Conservation (phyloP, 2,113 vertebrate species). For the Oenanthe oenanthe region DNA sequence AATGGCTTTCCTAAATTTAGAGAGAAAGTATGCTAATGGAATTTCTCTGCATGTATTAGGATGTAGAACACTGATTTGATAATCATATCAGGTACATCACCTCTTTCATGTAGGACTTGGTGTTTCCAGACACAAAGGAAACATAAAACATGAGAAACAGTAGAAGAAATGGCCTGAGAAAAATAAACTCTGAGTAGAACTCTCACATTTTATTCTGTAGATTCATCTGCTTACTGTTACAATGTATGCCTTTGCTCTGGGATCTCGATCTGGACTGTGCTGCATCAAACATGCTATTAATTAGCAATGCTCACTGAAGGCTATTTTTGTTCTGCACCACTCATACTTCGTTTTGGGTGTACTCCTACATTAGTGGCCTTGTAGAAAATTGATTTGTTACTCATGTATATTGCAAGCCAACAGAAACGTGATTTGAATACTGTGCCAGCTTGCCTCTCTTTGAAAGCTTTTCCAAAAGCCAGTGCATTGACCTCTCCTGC, state of each 20-base stretch:
- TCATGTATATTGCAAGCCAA: constrained; percentile 57
- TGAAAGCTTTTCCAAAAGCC: background rate
- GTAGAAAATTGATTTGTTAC: constrained; percentile 64
- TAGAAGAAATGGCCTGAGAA: constrained; percentile 16
- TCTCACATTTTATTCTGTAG: constrained; percentile 10
- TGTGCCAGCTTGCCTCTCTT: background rate
- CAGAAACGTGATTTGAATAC: constrained; percentile 44
- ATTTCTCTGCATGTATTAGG: background rate
- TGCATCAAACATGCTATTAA: constrained; percentile 59
- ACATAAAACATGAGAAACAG: background rate
- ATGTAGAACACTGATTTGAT: background rate
- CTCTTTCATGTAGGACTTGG: background rate
- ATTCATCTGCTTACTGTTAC: constrained; percentile 44
- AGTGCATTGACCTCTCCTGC: background rate
- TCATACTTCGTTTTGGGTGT: constrained; percentile 51
- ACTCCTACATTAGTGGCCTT: constrained; percentile 55
- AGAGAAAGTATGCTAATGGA: background rate
- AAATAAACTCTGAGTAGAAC: background rate
- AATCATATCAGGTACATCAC: background rate
- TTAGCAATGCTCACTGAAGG: constrained; percentile 61
- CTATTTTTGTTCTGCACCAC: constrained; percentile 60
- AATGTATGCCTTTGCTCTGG: constrained; percentile 28
- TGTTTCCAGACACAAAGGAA: constrained; percentile 8
- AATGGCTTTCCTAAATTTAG: background rate
- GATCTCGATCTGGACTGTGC: constrained; percentile 40